Conservation (phyloP, 2,888 invertebrate genomes). For the Ornithoptera alexandrae region DNA sequence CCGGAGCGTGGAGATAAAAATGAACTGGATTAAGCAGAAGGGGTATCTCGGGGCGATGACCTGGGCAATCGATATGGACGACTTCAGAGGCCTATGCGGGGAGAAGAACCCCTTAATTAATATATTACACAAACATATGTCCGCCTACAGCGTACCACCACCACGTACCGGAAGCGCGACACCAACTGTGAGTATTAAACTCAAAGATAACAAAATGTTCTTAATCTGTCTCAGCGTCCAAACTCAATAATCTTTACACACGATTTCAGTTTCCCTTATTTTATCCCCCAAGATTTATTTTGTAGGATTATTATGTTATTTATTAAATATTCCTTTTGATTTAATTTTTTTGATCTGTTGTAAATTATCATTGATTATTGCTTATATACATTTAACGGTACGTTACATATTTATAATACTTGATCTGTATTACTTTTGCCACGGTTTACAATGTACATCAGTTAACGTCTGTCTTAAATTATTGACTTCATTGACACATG, state of each 20-base stretch:
- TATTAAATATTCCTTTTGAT: too few species aligned
- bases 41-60: constrained; percentile 92
- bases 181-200: constrained; percentile 79
- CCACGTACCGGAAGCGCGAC: constrained; percentile 82
- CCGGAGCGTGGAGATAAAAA: constrained; percentile 90
- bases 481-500: constrained; percentile 1
- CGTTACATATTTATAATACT: too few species aligned
- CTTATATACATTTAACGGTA: too few species aligned
- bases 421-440: too few species aligned
- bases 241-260: background rate
- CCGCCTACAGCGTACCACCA: constrained; percentile 83
- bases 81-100: constrained; percentile 91
- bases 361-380: too few species aligned
- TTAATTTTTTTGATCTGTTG: too few species aligned
- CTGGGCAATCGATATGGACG: constrained; percentile 96
- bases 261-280: background rate
- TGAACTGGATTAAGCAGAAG: constrained; percentile 91
- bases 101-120: constrained; percentile 86
- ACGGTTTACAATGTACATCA: too few species aligned
- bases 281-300: too few species aligned
- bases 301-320: too few species aligned
- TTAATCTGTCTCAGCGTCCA: constrained; percentile 10
- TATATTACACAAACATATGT: constrained; percentile 86
- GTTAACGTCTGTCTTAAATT: too few species aligned
- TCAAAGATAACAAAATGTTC: constrained; percentile 21